These are phyloP conservation scores for Kryptolebias ocellatus DNA, from an alignment of 2,797 vertebrate genomes.

Conservation along the genomic window DNA sequence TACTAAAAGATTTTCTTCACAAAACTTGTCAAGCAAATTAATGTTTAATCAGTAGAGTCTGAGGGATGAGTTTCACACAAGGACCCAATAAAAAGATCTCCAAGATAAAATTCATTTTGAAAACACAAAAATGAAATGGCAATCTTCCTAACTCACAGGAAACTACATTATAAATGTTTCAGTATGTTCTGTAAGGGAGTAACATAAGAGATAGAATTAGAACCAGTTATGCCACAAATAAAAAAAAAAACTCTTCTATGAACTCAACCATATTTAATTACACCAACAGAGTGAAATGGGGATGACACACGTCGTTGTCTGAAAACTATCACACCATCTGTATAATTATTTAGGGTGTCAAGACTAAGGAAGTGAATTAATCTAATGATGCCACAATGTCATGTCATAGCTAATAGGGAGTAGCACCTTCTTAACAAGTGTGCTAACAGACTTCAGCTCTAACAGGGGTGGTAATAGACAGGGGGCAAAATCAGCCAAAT, in stretches of 20 bases:
- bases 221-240: neutral
- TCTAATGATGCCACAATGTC: constrained; percentile 44
- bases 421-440: constrained; percentile 51
- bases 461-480: constrained; percentile 24
- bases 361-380: constrained; percentile 31
- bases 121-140: no score
- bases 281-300: neutral
- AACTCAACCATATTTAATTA: constrained; percentile 30
- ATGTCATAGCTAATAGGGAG: constrained; percentile 49
- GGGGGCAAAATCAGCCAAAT: constrained; percentile 7
- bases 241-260: constrained; percentile 6
- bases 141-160: no score
- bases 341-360: constrained; percentile 31
- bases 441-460: neutral
- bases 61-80: neutral
- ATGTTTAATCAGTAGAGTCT: neutral
- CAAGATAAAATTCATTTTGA: constrained; percentile 5
- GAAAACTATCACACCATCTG: constrained; percentile 21
- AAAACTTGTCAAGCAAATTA: constrained; percentile 4
- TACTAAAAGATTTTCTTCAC: neutral
- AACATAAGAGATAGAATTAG: neutral
- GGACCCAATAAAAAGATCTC: constrained; percentile 25
- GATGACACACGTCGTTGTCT: neutral
- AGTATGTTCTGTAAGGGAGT: neutral
- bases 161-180: neutral